A percentile compares a stretch with the other conserved stretches of the same genome.
These are phyloP conservation scores for Epizoanthus stellaris DNA, from an alignment of 92 coral and sea anemone genomes.

Conservation along the genomic window DNA sequence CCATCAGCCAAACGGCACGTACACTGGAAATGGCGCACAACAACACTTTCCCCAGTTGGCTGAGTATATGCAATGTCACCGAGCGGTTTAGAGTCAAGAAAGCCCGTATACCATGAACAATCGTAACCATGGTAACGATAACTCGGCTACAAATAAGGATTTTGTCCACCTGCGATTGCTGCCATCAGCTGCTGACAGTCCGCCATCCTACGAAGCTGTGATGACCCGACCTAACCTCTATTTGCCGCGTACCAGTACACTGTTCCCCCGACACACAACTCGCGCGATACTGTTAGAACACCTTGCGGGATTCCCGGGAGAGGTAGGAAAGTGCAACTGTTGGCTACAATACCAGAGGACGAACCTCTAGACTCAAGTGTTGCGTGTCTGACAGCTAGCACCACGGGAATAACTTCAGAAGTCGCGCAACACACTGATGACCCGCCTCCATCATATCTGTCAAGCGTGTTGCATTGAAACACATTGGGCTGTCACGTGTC, in stretches of 20 bases:
- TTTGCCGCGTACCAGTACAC: neutral
- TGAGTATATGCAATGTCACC: neutral
- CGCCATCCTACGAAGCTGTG: neutral
- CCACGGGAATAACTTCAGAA: too few species aligned
- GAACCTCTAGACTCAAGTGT: neutral
- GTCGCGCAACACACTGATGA: too few species aligned
- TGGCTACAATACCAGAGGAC: slow-evolving; percentile 2
- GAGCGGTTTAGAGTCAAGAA: neutral
- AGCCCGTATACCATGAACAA: neutral
- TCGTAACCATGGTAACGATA: neutral
- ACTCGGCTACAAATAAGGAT: neutral
- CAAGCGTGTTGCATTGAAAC: too few species aligned
- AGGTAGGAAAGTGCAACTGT: neutral
- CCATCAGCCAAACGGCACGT: neutral
- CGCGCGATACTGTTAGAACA: neutral
- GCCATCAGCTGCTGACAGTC: neutral
- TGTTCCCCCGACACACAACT: neutral
- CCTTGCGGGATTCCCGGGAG: neutral
- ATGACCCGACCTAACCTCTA: neutral
- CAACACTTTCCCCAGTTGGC: neutral
- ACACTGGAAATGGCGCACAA: neutral
- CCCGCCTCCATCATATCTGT: too few species aligned
- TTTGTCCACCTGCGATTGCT: neutral
- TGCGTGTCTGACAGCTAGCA: too few species aligned
- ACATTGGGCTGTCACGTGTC: too few species aligned